Evolutionary conservation across 2,797 vertebrate species (phyloP), one percentile per base, ranked within the genome.

Genomic region (Carcharodon carcharias): DNA sequence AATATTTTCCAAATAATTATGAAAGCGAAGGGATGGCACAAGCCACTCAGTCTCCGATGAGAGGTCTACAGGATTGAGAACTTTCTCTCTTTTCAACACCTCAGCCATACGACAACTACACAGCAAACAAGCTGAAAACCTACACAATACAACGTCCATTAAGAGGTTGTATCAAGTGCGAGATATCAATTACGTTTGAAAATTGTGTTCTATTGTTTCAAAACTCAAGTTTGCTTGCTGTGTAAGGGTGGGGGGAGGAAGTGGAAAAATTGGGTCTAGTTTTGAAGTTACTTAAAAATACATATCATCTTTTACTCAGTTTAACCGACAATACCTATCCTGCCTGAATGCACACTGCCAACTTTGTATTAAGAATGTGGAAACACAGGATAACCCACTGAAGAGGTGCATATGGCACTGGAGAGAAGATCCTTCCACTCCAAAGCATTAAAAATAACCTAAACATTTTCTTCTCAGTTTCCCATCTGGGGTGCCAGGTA

Each of bases 231-330:
- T 21, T 93, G 58, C 56, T 92, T 61, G 40, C 61, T 40, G 31
- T 63, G 54, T 18, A 50, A 35, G 14, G 5, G 16, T 1, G 4
- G 54, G 8, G 26, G 50, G 50, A 3, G 31, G 28, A 16, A 6
- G 23, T 35, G 1, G 16, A 40, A 45, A 1, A 26, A 65, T 23
- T 40, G 0, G 88, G 61, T 65, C 63, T 12, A 45, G 21, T 67
- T 93, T 67, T 65, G 61, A 67, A 50, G 40, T 50, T 65, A 93
- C 67, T 93, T 93, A 26, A 93, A 93, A 93, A 93, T 35, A 26
- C 40, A 61, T 14, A 67, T 26, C 2, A 28, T 21, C 6, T 45
- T 93, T 92, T 26, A 45, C 9, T 26, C 23, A 12, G n/a, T 93
- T 93, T n/a, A 45, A 93, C 21, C 11, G 14, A 63, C 23, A 45